Conservation (phyloP, 1,140 invertebrate genomes). For the Lasioglossum albipes region DNA sequence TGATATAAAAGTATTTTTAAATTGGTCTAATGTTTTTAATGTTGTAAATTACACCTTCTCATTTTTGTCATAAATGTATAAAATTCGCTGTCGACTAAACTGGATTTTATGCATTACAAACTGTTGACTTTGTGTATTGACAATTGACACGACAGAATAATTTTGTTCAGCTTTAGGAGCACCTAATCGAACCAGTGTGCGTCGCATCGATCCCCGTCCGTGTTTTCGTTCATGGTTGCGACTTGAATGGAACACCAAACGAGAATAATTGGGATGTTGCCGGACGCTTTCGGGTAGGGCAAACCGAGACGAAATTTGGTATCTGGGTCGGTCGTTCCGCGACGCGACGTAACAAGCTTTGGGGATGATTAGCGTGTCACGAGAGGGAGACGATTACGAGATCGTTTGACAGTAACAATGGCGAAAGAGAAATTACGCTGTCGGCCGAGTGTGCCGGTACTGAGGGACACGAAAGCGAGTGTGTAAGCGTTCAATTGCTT, state of each 20-base stretch:
- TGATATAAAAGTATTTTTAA: too few relatives aligned
- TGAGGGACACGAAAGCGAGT: constrained; percentile 32
- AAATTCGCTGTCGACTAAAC: too few relatives aligned
- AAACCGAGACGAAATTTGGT: constrained; percentile 42
- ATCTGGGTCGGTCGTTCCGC: constrained; percentile 52
- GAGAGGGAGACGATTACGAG: constrained; percentile 59
- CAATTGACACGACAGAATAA: too few relatives aligned
- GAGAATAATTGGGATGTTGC: neutral
- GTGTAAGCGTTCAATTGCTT: constrained; percentile 37
- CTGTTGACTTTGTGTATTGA: too few relatives aligned
- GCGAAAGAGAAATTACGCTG: constrained; percentile 63
- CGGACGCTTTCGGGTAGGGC: neutral
- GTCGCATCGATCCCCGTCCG: neutral
- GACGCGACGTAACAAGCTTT: constrained; percentile 50
- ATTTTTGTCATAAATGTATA: too few relatives aligned
- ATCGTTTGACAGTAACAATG: constrained; percentile 63
- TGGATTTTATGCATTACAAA: too few relatives aligned
- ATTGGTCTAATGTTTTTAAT: too few relatives aligned
- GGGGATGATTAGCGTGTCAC: constrained; percentile 64
- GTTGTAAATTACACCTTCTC: too few relatives aligned
- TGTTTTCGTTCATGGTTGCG: neutral
- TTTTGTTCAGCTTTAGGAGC: too few relatives aligned
- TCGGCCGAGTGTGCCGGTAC: constrained; percentile 39
- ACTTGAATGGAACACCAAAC: neutral
- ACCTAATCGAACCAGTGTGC: too few relatives aligned